Conservation (phyloP, 2,797 vertebrate species). For the Melanotaenia pygmaea region DNA sequence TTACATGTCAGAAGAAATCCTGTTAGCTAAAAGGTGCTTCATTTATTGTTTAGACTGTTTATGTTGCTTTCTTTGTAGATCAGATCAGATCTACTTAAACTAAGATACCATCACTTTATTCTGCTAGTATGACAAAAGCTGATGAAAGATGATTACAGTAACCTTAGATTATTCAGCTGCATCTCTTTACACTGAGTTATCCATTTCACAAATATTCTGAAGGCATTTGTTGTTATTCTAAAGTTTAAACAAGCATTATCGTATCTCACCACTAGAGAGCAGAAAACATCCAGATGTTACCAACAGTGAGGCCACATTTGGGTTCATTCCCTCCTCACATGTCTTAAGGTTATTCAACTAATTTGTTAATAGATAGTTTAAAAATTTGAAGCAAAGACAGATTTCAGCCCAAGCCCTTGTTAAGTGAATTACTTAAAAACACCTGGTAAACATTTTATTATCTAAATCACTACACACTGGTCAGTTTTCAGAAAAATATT, state of each 20-base stretch:
- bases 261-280: conserved; percentile 59
- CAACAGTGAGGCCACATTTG: not conserved
- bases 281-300: conserved; percentile 37
- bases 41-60: not conserved
- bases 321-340: not conserved
- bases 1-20: not conserved
- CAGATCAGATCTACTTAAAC: conserved; percentile 6
- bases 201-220: not conserved
- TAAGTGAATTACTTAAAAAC: too few species aligned
- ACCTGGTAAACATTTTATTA: too few species aligned
- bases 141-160: not conserved
- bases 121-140: not conserved
- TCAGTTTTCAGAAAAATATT: too few species aligned
- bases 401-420: too few species aligned
- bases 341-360: too few species aligned
- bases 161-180: not conserved
- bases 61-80: conserved; percentile 15
- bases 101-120: not conserved
- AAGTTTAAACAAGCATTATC: conserved; percentile 9
- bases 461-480: too few species aligned
- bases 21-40: not conserved
- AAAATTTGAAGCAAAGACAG: too few species aligned
- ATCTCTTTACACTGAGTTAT: not conserved
- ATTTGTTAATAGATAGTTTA: too few species aligned
- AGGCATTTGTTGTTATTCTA: not conserved